phyloP scores from a whole-genome alignment of 2,113 vertebrate species.

The Archocentrus centrarchus region DNA sequence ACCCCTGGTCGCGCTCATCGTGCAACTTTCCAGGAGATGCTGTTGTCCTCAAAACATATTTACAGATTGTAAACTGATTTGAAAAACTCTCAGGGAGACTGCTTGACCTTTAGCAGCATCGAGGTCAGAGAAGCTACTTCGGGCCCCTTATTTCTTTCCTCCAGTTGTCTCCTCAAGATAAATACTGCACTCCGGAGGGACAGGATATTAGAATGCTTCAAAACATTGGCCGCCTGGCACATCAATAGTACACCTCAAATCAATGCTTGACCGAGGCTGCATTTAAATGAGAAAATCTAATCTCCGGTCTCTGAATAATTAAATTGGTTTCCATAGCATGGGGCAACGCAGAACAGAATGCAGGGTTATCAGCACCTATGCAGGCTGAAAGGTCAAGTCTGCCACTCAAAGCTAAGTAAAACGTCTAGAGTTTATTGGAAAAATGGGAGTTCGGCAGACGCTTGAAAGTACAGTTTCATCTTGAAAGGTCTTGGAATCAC shows the following conservation, averaged over 20 bases:
- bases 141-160: constrained; percentile 5
- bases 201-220: constrained; percentile 38
- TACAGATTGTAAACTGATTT: constrained; percentile 8
- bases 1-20: no score
- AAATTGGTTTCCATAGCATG: constrained; percentile 48
- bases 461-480: constrained; percentile 57
- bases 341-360: constrained; percentile 28
- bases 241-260: constrained; percentile 62
- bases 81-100: background rate
- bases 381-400: constrained; percentile 47
- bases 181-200: constrained; percentile 16
- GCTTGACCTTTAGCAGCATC: constrained; percentile 31
- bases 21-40: background rate
- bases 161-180: constrained; percentile 26
- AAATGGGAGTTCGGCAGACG: constrained; percentile 38
- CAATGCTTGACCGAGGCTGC: constrained; percentile 59
- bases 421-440: constrained; percentile 27
- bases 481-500: constrained; percentile 53
- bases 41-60: background rate
- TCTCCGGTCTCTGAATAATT: constrained; percentile 60
- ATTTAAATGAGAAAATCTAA: constrained; percentile 67
- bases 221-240: constrained; percentile 52
- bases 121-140: constrained; percentile 27
- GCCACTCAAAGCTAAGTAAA: constrained; percentile 35
- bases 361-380: constrained; percentile 51